Percentiles rank a stretch among this genome's conserved stretches.
Conservation (phyloP, 2,113 vertebrate genomes). For the Lampris megalopsis region DNA sequence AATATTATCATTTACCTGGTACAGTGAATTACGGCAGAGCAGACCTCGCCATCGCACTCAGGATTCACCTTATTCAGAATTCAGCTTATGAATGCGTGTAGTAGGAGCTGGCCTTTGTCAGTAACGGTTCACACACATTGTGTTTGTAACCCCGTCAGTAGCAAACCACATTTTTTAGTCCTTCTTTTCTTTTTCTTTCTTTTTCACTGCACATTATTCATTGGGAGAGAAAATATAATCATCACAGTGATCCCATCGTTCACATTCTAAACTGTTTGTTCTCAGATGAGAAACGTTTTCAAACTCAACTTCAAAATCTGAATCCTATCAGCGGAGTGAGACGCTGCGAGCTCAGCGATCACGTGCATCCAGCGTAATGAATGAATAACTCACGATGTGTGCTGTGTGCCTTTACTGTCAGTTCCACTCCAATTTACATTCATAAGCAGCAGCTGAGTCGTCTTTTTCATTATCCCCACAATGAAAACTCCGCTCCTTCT, state of each 20-base stretch:
- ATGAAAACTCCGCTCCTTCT: conserved; percentile 63
- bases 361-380: conserved; percentile 50
- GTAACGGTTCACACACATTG: conserved; percentile 25
- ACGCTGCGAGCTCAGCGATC: conserved; percentile 55
- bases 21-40: conserved; percentile 33
- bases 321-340: conserved; percentile 16
- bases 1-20: conserved; percentile 14
- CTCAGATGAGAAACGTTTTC: neutral
- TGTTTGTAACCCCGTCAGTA: conserved; percentile 39
- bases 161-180: conserved; percentile 17
- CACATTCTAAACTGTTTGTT: no score
- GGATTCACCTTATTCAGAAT: conserved; percentile 37
- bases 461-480: conserved; percentile 65
- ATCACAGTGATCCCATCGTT: neutral
- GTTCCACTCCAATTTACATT: conserved; percentile 74
- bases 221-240: conserved; percentile 72
- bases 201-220: conserved; percentile 63
- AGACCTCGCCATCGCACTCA: conserved; percentile 29
- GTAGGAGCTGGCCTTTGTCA: conserved; percentile 30
- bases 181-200: no score
- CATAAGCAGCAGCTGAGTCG: conserved; percentile 65
- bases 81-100: conserved; percentile 21
- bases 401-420: conserved; percentile 53
- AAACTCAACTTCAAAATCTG: conserved; percentile 56
- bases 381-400: conserved; percentile 46